Base-by-base conservation (phyloP, 92 coral and sea anemone species). In the Zoanthus sociatus region DNA sequence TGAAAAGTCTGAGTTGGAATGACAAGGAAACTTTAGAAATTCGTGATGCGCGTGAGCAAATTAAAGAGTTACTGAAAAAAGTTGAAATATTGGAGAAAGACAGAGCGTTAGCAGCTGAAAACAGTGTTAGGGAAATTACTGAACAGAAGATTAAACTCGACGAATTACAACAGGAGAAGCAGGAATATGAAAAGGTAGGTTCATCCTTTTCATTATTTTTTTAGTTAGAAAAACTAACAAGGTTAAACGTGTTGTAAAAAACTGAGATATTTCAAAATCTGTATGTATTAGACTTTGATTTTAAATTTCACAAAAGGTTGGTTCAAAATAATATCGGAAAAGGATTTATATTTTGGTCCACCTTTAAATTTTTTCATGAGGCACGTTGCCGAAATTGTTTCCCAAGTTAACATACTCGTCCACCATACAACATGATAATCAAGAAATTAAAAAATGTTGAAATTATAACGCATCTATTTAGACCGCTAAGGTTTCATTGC, bases 131-230 rank as follows among this genome's bases (percentile, higher is more conserved):
- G 53, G 95, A 95, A 54, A 95, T 86, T 37, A 87, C 85, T 9
- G 98, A 95, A 73, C 92, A 88, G 78, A 93, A 95, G 71, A 81
- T 95, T 4, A 88, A 89, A 58, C 84, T 95, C 58, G 98, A 95
- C 83, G 96, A 91, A 61, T 74, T 95, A 32, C 90, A 95, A 75
- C 86, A 84, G 37, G 98, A 95, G 87, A 95, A 95, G 31, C 81
- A 16, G 17, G 91, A 78, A 21, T 82, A 93, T 81, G 86, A 89
- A 31, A 90, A 89, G 83, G 95, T 81, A 81, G 7, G 85, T 67
- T 42, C 11, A n/a, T 45, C 58, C 44, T 30, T 18, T 12, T 77
- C 18, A 8, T 16, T 77, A 50, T 4, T 54, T 4, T 53, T 53
- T 11, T 13, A n/a, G 64, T 77, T 10, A 20, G 15, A 16, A 42